phyloP scores from a whole-genome alignment of 1,140 invertebrate species.

The Pogonomyrmex barbatus region DNA sequence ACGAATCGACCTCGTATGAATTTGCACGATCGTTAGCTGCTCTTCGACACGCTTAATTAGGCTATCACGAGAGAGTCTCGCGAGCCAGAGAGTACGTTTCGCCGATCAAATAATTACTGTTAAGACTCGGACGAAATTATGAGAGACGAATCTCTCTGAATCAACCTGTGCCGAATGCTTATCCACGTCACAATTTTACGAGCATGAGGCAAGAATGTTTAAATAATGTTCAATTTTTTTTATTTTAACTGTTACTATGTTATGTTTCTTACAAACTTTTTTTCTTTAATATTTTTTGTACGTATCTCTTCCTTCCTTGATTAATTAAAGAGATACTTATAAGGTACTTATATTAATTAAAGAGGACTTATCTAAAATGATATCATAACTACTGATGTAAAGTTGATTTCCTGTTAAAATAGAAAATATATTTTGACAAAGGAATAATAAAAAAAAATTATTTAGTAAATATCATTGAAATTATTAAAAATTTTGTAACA shows the following conservation, averaged over 20 bases:
- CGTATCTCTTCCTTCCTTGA: background rate
- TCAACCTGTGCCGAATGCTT: background rate
- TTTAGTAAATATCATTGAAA: background rate
- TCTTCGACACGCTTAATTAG: constrained; percentile 75
- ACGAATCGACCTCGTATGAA: constrained; percentile 67
- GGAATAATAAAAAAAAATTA: background rate
- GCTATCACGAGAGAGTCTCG: constrained; percentile 41
- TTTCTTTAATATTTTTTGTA: background rate
- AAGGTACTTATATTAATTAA: too few relatives aligned
- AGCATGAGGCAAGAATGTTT: background rate
- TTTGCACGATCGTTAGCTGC: constrained; percentile 73
- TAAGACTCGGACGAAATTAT: constrained; percentile 26
- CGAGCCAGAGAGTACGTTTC: background rate
- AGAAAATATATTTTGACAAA: background rate
- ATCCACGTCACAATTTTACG: constrained; percentile 1
- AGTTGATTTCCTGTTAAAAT: background rate
- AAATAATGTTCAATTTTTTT: background rate
- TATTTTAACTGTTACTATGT: background rate
- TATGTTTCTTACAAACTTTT: too few relatives aligned
- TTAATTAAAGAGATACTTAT: too few relatives aligned
- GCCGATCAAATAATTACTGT: constrained; percentile 31
- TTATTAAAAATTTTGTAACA: background rate
- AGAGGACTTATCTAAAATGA: too few relatives aligned
- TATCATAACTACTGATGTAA: background rate
- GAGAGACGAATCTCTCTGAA: constrained; percentile 25